Evolutionary conservation across 2,888 invertebrate genomes (phyloP), one percentile per base, ranked within the genome.

Genomic region (Ctenicera cuprea): DNA sequence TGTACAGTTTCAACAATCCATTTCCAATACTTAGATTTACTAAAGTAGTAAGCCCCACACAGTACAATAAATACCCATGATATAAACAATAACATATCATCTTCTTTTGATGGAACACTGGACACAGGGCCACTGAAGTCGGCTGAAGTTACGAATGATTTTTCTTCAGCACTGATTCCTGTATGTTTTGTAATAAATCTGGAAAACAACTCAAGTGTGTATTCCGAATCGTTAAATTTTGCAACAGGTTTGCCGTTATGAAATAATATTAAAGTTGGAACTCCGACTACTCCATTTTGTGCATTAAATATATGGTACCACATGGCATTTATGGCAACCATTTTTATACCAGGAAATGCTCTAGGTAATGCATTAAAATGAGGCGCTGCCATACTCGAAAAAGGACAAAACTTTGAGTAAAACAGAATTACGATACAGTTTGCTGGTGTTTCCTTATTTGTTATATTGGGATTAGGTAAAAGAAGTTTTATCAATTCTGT

Each of bases 281-380:
- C 93, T 16, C 96, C 97, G 8, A 96, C 93, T 72, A 97, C 94
- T 9, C 97, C 97, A 86, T 95, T 96, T 80, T 96, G 95, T 0
- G 96, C 95, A 87, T 96, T 97, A 62, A 96, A 94, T 74, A 94
- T 92, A 83, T 93, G 93, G 82, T 94, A 92, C 83, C 92, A 92
- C 80, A 94, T 90, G 1, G 97, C 96, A 89, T 99, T 97, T 16
- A 98, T 92, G 1, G 95, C 98, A 9, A 96, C 94, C 86, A 97
- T 91, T 87, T 94, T 94, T 0, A 99, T 89, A 80, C 93, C 92
- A 0, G 97, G 96, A 87, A 95, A 98, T 3, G 94, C 92, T 82
- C 95, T 89, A 0, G 97, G 94, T 26, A 98, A 86, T 0, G 97
- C 95, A 89, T 98, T 98, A 82, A 94, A 96, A 84, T 96, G 92